These are phyloP conservation scores for Caracal caracal DNA, from an alignment of 2,113 vertebrate species.

Conservation along the genomic window DNA sequence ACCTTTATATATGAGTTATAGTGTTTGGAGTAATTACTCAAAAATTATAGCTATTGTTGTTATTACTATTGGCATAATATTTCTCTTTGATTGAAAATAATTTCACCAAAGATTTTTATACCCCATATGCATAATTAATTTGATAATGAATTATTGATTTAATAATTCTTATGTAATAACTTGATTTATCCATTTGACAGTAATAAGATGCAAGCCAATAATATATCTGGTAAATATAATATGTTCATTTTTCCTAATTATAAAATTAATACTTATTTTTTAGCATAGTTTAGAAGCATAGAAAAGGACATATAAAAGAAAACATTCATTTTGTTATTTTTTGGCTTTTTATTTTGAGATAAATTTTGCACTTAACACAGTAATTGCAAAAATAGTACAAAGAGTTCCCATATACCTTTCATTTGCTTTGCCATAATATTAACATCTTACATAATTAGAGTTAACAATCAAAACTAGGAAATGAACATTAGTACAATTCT, in stretches of 20 bases:
- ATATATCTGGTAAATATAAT: neutral
- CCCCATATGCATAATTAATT: neutral
- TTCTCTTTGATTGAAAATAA: neutral
- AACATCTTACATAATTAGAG: neutral
- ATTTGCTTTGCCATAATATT: neutral
- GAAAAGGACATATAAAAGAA: neutral
- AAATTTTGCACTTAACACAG: neutral
- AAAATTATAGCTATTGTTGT: neutral
- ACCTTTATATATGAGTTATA: neutral
- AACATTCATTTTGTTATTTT: neutral
- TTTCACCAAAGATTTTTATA: neutral
- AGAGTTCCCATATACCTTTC: neutral
- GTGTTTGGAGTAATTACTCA: neutral
- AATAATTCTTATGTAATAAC: neutral
- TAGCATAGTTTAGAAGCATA: neutral
- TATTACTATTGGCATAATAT: slow-evolving; percentile 7
- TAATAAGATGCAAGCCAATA: neutral
- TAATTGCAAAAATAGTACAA: neutral
- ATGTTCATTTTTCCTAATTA: neutral
- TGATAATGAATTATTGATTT: neutral
- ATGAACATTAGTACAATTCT: neutral
- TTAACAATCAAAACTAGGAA: slow-evolving; percentile 3
- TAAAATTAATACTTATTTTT: neutral
- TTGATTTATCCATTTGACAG: neutral
- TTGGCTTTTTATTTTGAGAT: slow-evolving; percentile 17